phyloP scores from a whole-genome alignment of 2,888 invertebrate genomes.

The Tetragonisca angustula region DNA sequence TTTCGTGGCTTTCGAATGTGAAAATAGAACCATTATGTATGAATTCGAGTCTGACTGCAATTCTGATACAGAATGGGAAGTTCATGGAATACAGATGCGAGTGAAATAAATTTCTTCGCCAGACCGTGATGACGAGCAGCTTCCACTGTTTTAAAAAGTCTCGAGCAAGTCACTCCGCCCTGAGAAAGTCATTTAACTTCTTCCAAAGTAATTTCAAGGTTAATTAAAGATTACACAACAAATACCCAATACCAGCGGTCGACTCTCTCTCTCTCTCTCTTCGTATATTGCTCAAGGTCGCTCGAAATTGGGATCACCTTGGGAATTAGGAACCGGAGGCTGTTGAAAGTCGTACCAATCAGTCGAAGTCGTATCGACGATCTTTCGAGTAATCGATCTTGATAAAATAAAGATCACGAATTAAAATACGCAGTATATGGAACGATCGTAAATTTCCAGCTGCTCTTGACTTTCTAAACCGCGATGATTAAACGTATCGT shows the following conservation, averaged over 20 bases:
- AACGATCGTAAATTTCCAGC: neutral
- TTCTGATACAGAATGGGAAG: neutral
- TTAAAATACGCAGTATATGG: too few species aligned
- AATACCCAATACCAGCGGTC: neutral
- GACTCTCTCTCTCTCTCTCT: too few species aligned
- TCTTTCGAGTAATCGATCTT: neutral
- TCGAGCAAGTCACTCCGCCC: neutral
- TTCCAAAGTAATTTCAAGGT: neutral
- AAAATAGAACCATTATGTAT: too few species aligned
- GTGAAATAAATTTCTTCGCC: neutral
- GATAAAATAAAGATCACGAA: neutral
- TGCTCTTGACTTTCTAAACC: neutral
- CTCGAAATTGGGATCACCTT: neutral
- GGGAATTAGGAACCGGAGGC: neutral
- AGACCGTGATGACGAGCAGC: neutral
- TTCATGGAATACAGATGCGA: neutral
- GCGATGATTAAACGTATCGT: conserved; percentile 4
- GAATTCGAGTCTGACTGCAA: neutral
- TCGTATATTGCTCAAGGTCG: neutral
- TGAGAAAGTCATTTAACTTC: neutral
- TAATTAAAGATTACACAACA: neutral
- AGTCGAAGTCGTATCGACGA: neutral
- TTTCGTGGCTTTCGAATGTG: too few species aligned
- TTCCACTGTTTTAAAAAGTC: neutral
- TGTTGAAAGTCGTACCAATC: neutral